A percentile compares a stretch with the other conserved stretches of the same genome.
These are phyloP conservation scores for Xiphophorus hellerii DNA, from an alignment of 2,113 vertebrate species.

Conservation along the genomic window DNA sequence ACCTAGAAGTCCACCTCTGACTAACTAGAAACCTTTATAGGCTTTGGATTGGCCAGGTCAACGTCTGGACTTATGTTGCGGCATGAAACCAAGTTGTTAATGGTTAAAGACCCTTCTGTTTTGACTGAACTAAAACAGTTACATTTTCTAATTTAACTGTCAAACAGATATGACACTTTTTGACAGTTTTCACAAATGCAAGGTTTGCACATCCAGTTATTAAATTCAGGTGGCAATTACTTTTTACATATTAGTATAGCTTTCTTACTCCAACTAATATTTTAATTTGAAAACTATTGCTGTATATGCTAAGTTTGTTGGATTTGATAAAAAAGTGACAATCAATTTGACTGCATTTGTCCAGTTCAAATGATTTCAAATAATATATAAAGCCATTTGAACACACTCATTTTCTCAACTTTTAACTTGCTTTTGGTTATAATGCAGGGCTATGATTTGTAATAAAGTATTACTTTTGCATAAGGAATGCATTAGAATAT, in stretches of 20 bases:
- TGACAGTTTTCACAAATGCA: not conserved
- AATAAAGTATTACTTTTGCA: constrained; percentile 1
- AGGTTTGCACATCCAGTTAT: not conserved
- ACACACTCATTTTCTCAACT: not conserved
- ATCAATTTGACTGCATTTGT: not conserved
- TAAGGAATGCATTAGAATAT: not conserved
- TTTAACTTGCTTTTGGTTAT: not conserved
- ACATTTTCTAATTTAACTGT: not conserved
- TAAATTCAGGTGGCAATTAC: not conserved
- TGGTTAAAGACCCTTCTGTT: not conserved
- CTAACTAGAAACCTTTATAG: too few relatives aligned
- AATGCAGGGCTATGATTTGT: not conserved
- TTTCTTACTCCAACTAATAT: not conserved
- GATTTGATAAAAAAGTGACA: not conserved
- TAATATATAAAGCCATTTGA: not conserved
- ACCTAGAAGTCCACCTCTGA: not conserved
- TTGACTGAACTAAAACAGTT: not conserved
- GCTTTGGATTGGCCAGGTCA: not conserved
- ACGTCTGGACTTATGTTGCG: not conserved
- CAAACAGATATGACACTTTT: not conserved
- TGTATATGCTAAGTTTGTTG: not conserved
- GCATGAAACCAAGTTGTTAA: not conserved
- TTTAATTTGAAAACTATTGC: not conserved
- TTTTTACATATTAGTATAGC: not conserved
- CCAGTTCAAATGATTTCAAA: not conserved